Conservation (phyloP, 2,113 vertebrate genomes). For the Halichoeres trimaculatus region DNA sequence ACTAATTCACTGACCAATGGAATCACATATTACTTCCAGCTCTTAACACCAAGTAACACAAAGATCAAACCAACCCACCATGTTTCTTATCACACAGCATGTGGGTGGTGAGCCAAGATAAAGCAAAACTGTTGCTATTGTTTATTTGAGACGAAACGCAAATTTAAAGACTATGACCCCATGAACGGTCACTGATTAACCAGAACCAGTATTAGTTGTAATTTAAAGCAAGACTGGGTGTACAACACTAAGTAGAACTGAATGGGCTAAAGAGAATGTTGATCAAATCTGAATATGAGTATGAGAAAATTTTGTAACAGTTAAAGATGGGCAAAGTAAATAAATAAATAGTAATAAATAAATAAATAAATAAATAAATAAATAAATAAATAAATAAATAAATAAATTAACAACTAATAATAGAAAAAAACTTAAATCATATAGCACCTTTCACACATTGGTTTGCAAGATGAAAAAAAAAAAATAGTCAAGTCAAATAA, state of each 20-base stretch:
- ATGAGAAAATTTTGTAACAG: too few relatives aligned
- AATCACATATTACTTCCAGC: neutral
- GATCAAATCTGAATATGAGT: too few relatives aligned
- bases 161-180: neutral
- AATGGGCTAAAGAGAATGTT: too few relatives aligned
- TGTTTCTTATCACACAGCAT: conserved; percentile 12
- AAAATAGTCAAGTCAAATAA: too few relatives aligned
- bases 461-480: too few relatives aligned
- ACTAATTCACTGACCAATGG: neutral
- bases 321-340: too few relatives aligned
- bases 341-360: too few relatives aligned
- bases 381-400: too few relatives aligned
- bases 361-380: too few relatives aligned
- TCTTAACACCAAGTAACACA: neutral
- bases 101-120: conserved; percentile 30
- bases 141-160: conserved; percentile 20
- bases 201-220: neutral
- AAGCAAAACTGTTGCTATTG: neutral
- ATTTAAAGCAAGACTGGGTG: neutral
- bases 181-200: conserved; percentile 40
- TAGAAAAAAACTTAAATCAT: too few relatives aligned
- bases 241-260: neutral
- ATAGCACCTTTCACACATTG: too few relatives aligned
- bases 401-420: too few relatives aligned
- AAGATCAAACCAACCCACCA: neutral